Conservation (phyloP, 2,888 invertebrate species). For the Cremastobaeus sp. region DNA sequence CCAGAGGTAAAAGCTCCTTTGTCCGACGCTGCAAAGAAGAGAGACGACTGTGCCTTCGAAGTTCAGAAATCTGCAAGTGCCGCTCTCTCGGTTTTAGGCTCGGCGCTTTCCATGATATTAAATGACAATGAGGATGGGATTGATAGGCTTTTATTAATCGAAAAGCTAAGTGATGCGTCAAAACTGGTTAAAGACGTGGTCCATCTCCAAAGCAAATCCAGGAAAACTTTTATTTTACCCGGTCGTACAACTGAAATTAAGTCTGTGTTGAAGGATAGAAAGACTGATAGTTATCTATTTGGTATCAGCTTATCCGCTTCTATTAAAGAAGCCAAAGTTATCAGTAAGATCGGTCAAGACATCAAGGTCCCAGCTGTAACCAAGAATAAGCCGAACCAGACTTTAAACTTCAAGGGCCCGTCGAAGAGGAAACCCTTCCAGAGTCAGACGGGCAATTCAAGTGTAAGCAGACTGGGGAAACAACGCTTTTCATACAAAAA, state of each 20-base stretch:
- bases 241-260: neutral
- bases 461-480: neutral
- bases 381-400: no score
- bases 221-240: slow-evolving; percentile 3
- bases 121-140: slow-evolving; percentile 31
- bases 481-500: neutral
- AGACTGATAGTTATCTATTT: neutral
- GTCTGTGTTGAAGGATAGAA: neutral
- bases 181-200: slow-evolving; percentile 1
- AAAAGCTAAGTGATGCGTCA: slow-evolving; percentile 18
- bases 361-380: no score
- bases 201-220: neutral
- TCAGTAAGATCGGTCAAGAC: slow-evolving; percentile 2
- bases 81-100: slow-evolving; percentile 32
- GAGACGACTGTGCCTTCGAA: slow-evolving; percentile 42
- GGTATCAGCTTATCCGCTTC: neutral
- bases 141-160: slow-evolving; percentile 22
- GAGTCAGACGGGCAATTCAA: neutral
- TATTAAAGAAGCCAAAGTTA: neutral
- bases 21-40: slow-evolving; percentile 46
- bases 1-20: slow-evolving; percentile 42
- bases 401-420: neutral
- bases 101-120: slow-evolving; percentile 33
- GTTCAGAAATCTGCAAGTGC: slow-evolving; percentile 41
- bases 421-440: neutral